These are phyloP conservation scores for Telmatochromis brachygnathus DNA, from an alignment of 2,113 vertebrate species.

Conservation along the genomic window DNA sequence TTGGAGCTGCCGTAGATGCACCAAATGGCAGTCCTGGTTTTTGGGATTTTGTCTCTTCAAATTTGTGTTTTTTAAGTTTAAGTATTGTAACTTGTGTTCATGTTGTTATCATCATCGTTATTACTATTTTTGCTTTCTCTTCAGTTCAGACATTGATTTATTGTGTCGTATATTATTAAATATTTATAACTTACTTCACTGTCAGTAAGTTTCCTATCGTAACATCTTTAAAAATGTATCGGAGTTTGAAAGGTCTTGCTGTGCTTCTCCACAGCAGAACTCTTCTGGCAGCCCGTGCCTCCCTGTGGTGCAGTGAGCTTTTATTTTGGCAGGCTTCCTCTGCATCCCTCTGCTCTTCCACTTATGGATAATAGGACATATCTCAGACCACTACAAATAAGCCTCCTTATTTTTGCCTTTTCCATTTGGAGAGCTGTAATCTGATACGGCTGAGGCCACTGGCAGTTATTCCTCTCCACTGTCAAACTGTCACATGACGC, in stretches of 20 bases:
- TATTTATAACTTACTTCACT: not conserved
- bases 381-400: not conserved
- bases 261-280: not conserved
- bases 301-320: not conserved
- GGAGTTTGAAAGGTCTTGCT: not conserved
- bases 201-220: not conserved
- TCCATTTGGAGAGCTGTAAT: conserved; percentile 14
- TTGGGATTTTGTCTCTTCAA: fast-evolving
- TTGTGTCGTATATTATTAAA: not conserved
- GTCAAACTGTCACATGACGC: conserved; percentile 16
- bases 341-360: not conserved
- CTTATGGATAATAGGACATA: not conserved
- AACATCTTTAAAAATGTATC: not conserved
- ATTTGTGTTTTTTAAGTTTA: not conserved
- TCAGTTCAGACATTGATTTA: not conserved
- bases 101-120: not conserved
- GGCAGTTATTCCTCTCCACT: not conserved
- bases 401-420: conserved; percentile 16
- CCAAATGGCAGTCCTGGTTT: not conserved
- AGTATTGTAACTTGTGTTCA: not conserved
- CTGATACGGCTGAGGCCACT: not conserved
- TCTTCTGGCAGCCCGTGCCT: not conserved
- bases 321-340: not conserved
- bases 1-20: not conserved
- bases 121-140: not conserved